A percentile compares a stretch with the other conserved stretches of the same genome.
Evolutionary conservation across 2,888 invertebrate species (phyloP).

Genomic region (Agrilus biguttatus): DNA sequence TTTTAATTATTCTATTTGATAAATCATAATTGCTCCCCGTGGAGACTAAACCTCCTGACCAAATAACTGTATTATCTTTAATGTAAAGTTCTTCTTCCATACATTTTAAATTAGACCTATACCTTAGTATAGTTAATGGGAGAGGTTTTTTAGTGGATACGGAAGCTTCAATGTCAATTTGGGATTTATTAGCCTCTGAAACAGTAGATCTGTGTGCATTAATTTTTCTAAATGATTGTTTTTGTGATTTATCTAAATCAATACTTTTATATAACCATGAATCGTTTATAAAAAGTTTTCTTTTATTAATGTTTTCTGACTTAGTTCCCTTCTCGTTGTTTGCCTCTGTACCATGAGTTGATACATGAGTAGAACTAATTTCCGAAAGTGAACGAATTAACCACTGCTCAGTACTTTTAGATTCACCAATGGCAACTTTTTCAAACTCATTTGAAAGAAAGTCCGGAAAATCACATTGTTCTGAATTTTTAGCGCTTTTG

Average conservation of each 20-base stretch:
- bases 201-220: too few species aligned
- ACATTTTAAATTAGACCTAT: conserved; percentile 25
- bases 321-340: neutral
- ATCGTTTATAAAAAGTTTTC: neutral
- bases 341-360: too few species aligned
- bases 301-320: neutral
- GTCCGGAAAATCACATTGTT: conserved; percentile 29
- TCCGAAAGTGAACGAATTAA: conserved; percentile 42
- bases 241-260: too few species aligned
- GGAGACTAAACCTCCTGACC: conserved; percentile 50
- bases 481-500: conserved; percentile 15
- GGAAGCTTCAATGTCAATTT: too few species aligned
- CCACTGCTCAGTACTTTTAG: conserved; percentile 38
- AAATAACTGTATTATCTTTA: conserved; percentile 69
- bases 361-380: too few species aligned
- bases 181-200: too few species aligned
- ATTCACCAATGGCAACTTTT: conserved; percentile 60
- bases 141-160: too few species aligned
- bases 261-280: neutral
- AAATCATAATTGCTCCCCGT: conserved; percentile 28
- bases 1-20: too few species aligned
- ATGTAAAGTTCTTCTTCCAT: conserved; percentile 81
- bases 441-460: conserved; percentile 56
- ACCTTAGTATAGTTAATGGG: too few species aligned
- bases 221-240: too few species aligned